phyloP scores from a whole-genome alignment of 2,888 invertebrate genomes.

The Endomychus coccineus region DNA sequence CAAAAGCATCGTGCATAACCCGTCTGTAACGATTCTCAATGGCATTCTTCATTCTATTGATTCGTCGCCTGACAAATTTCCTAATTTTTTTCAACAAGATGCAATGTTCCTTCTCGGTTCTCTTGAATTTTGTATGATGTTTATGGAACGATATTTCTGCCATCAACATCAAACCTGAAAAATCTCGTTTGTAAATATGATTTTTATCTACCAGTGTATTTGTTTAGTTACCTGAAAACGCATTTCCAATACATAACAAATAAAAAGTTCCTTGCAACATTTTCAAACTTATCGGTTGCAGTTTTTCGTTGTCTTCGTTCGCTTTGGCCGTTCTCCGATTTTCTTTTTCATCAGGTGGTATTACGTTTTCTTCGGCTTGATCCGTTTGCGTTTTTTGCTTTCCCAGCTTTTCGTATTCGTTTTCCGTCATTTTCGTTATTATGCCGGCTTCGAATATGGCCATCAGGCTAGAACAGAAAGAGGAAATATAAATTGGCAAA shows the following conservation, averaged over 20 bases:
- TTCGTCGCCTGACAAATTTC: conserved; percentile 16
- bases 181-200: neutral
- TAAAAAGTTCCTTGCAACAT: conserved; percentile 71
- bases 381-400: conserved; percentile 47
- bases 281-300: conserved; percentile 60
- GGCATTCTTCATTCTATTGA: conserved; percentile 5
- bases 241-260: conserved; percentile 57
- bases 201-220: neutral
- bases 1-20: conserved; percentile 32
- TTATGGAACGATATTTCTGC: conserved; percentile 27
- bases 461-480: conserved; percentile 51
- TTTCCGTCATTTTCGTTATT: conserved; percentile 66
- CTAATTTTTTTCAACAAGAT: conserved; percentile 14
- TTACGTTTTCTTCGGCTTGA: conserved; percentile 34
- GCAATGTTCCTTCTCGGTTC: conserved; percentile 14
- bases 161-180: conserved; percentile 27
- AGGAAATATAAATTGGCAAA: too few relatives aligned
- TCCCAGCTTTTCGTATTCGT: conserved; percentile 65
- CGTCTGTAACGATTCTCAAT: conserved; percentile 24
- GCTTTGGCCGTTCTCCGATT: conserved; percentile 29
- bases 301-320: conserved; percentile 37
- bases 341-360: conserved; percentile 23
- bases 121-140: conserved; percentile 18
- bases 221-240: conserved; percentile 52
- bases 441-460: conserved; percentile 70